A percentile compares a stretch with the other conserved stretches of the same genome.
Evolutionary conservation across 2,888 invertebrate species (phyloP).

Genomic region (Chironomus riparius): DNA sequence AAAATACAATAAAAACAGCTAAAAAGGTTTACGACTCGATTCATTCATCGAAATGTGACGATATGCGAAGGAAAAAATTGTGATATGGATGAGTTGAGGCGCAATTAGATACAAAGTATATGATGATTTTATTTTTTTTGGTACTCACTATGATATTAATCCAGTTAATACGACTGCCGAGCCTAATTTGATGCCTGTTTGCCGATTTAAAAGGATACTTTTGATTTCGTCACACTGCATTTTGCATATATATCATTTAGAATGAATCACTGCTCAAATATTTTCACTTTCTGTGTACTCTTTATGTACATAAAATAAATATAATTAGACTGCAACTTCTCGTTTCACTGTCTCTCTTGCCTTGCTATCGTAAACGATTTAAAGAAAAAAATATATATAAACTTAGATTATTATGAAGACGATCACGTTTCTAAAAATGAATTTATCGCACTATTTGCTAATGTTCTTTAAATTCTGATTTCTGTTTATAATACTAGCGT

Average conservation of each 20-base stretch:
- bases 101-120: background rate
- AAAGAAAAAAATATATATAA: background rate
- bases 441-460: too few relatives aligned
- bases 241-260: conserved; percentile 9
- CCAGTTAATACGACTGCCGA: conserved; percentile 15
- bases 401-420: too few relatives aligned
- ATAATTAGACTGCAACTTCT: background rate
- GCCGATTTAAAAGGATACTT: conserved; percentile 19
- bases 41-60: background rate
- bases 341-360: background rate
- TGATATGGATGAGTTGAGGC: conserved; percentile 11
- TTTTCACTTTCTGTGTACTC: background rate
- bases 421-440: too few relatives aligned
- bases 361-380: background rate
- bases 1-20: background rate
- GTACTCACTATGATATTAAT: conserved; percentile 17
- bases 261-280: background rate
- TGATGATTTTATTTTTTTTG: too few relatives aligned
- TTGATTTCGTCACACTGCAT: conserved; percentile 25
- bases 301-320: background rate
- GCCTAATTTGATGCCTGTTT: conserved; percentile 18
- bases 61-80: background rate
- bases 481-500: background rate
- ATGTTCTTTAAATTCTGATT: background rate
- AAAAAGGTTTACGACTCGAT: background rate